These are phyloP conservation scores for Trididemnum clinides DNA, from an alignment of 23 tunicate species.

Conservation along the genomic window DNA sequence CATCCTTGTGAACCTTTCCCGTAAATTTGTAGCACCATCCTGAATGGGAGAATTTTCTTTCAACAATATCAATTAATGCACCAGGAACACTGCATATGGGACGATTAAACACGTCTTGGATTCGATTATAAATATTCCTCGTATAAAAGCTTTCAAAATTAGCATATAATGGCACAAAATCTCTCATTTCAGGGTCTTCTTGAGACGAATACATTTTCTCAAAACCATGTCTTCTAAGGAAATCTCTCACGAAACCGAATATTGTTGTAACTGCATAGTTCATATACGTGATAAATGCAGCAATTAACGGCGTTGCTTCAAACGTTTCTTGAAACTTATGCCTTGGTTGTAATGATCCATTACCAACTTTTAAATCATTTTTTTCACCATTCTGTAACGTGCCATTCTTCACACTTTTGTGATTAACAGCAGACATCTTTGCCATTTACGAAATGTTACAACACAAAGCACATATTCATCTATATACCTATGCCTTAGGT, in stretches of 20 bases:
- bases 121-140: constrained; percentile 87
- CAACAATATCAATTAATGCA: constrained; percentile 76
- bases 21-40: constrained; percentile 92
- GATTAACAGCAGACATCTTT: no score
- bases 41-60: constrained; percentile 67
- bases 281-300: constrained; percentile 82
- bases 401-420: no score
- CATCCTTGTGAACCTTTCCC: constrained; percentile 74
- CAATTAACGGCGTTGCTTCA: constrained; percentile 74
- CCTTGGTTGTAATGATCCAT: no score
- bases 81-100: constrained; percentile 99
- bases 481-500: no score
- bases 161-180: constrained; percentile 93
- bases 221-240: constrained; percentile 69
- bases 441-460: no score
- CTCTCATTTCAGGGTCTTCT: constrained; percentile 81
- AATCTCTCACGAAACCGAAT: constrained; percentile 87
- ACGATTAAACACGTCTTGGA: constrained; percentile 88
- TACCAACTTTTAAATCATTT: no score
- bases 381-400: no score
- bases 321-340: constrained; percentile 75
- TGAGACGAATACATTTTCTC: constrained; percentile 68
- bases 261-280: constrained; percentile 77
- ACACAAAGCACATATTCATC: no score
- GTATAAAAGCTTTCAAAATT: constrained; percentile 97